Evolutionary conservation across 2,113 vertebrate species (phyloP), one percentile per base, ranked within the genome.

Genomic region (Rhineura floridana): DNA sequence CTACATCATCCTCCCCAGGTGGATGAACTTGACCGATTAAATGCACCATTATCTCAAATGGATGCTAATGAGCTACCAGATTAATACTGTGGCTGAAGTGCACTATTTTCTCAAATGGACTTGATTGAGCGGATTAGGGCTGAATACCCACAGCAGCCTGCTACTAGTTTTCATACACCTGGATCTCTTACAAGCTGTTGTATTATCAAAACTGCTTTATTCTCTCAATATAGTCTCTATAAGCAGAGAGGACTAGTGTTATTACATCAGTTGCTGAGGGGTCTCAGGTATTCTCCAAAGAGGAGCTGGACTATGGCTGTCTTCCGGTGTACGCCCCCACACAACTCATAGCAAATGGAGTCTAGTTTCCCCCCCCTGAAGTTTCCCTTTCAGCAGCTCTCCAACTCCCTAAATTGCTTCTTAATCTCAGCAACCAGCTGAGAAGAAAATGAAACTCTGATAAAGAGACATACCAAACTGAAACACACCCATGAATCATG

Each of bases 11-110:
- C 97, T 0, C 97, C 97, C 0, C 97, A 98, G 21, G 97, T 98
- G 88, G 97, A 98, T 52, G 97, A 98, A 90, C 97, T 98, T 6
- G 97, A 98, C 91, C 95, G 97, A 87, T 93, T 98, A 6, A 97
- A 97, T 0, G 96, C 97, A 0, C 97, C 97, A 0, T 96, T 95
- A 75, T 95, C 96, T 91, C 97, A 97, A 1, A 96, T 96, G 96
- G 95, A 89, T 65, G 90, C 96, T 11, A 95, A 91, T 0, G 95
- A 96, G 42, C 88, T 95, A 2, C 96, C 96, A 0, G 97, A 97
- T 85, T 97, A 97, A 85, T 0, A 1, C 2, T 28, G 69, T 81
- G 87, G 88, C 28, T 72, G 17, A 69, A 48, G 6, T 73, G 25
- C 33, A 76, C 50, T 63, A 25, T 30, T 46, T 30, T 75, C 86